Base-by-base conservation (phyloP, 2,888 invertebrate species). In the Stictocephala bisonia region DNA sequence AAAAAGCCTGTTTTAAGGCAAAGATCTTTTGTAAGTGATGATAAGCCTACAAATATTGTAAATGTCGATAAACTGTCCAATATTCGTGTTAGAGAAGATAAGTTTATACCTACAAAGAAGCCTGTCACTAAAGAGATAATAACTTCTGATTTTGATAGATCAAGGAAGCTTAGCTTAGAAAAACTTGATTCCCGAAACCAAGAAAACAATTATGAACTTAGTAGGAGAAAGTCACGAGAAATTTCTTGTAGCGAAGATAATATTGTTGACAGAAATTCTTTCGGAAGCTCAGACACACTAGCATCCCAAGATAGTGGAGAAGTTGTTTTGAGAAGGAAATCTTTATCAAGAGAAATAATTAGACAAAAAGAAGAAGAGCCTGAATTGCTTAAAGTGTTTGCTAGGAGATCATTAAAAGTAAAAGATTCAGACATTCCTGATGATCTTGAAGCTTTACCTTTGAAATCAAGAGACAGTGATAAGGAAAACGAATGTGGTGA, bases 331-430 rank as follows among this genome's bases (percentile, higher is more conserved):
- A 84, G 90, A 11, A 87, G 87, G 79, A 90, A 89, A 80, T 86
- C 88, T 0, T 81, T 87, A 2, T 83, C 86, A 1, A 72, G 75
- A 40, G 77, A 78, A 41, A 64, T 75, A 13, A 75, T 64, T 11
- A 73, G 85, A 84, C 73, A 83, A 83, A 87, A 88, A 71, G 91
- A 92, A 72, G 90, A 91, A 35, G 91, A 92, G 82, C 93, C 93
- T 0, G 93, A 93, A 83, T 82, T 93, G 7, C 90, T 93, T 89
- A 93, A 93, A 84, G 93, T 93, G 0, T 93, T 93, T 81, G 93
- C 93, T 0, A 85, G 93, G 50, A 85, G 93, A 72, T 93, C 93
- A n/a, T 84, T 93, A 0, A 93, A 93, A 84, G 85, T 92, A n/a
- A 92, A 91, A 84, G 92, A 93, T 79, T 84, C 85, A 3, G 92